Conservation (phyloP, 1,140 invertebrate species). For the Heliconius hewitsoni region DNA sequence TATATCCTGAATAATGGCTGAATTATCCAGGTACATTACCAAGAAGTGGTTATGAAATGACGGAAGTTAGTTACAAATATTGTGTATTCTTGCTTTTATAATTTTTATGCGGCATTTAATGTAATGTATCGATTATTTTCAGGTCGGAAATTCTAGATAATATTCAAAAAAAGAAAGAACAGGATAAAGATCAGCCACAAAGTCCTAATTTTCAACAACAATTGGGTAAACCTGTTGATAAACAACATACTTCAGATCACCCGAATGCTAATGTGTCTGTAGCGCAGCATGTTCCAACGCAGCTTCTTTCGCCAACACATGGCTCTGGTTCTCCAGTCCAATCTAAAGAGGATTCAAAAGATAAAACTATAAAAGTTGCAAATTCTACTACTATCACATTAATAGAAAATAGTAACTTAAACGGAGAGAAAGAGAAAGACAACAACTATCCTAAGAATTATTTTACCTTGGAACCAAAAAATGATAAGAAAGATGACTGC, state of each 20-base stretch:
- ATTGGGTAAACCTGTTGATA: slow-evolving; percentile 58
- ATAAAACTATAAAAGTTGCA: slow-evolving; percentile 72
- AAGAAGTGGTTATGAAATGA: slow-evolving; percentile 40
- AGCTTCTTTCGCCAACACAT: slow-evolving; percentile 62
- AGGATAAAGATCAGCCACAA: slow-evolving; percentile 66
- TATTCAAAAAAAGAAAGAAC: slow-evolving; percentile 73
- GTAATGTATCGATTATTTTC: slow-evolving; percentile 43
- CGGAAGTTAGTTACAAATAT: slow-evolving; percentile 38
- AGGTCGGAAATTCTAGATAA: slow-evolving; percentile 75
- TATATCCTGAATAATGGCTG: slow-evolving; percentile 42
- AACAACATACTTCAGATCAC: slow-evolving; percentile 49
- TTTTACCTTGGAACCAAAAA: slow-evolving; percentile 73
- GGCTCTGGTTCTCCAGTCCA: slow-evolving; percentile 50
- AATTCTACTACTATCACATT: slow-evolving; percentile 75
- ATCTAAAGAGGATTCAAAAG: slow-evolving; percentile 67
- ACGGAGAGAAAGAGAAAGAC: slow-evolving; percentile 71
- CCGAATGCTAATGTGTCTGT: slow-evolving; percentile 60
- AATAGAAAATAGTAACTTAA: slow-evolving; percentile 65
- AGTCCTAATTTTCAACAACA: slow-evolving; percentile 57
- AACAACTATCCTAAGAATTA: slow-evolving; percentile 71
- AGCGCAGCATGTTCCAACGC: slow-evolving; percentile 70
- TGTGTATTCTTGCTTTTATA: slow-evolving; percentile 28
- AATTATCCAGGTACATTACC: slow-evolving; percentile 42
- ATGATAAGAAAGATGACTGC: slow-evolving; percentile 71
- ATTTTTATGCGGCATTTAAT: slow-evolving; percentile 8